Evolutionary conservation across 2,113 vertebrate species (phyloP), one percentile per base, ranked within the genome.

Genomic region (Phasianus colchicus): DNA sequence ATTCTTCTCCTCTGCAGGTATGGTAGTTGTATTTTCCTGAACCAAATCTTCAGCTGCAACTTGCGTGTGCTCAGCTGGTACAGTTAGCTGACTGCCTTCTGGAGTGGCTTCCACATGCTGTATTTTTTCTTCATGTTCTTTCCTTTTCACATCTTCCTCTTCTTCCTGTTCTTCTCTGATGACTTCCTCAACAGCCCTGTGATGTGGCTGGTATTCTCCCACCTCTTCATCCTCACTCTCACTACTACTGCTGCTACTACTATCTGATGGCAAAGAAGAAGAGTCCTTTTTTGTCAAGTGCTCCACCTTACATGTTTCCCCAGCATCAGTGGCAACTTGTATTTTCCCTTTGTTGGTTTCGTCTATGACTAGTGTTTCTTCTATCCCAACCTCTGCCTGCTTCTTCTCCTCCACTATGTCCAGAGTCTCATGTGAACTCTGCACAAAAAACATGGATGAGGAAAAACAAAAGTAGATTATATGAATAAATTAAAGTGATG

Each of bases 381-480:
- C 98, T 97, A 98, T 99, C 98, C 98, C 99, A 97, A 99, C 97
- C 97, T 99, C 98, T 97, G 98, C 98, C 95, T 98, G 98, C 97
- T 99, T 96, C 97, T 99, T 98, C 97, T 98, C 98, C 95, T 98
- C 97, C 97, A 98, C 98, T 97, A 98, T 95, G 97, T 97, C 98
- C 97, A 98, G 98, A 98, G 98, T 98, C 96, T 98, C 98, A 98
- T 98, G 98, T 97, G 98, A 98, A 98, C 98, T 98, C 98, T 99
- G 98, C 89, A 99, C 98, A 96, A 92, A 98, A 97, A 98, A 98
- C 93, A 97, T 48, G 97, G 67, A 97, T 96, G 90, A 97, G 96
- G 93, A 95, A 97, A 95, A 98, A 97, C 96, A 98, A 97, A 98
- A 96, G 79, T 82, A 96, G 66, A 96, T 90, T 60, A 96, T 16